Base-by-base conservation (phyloP, 2,888 invertebrate species). In the Phortica okadai region DNA sequence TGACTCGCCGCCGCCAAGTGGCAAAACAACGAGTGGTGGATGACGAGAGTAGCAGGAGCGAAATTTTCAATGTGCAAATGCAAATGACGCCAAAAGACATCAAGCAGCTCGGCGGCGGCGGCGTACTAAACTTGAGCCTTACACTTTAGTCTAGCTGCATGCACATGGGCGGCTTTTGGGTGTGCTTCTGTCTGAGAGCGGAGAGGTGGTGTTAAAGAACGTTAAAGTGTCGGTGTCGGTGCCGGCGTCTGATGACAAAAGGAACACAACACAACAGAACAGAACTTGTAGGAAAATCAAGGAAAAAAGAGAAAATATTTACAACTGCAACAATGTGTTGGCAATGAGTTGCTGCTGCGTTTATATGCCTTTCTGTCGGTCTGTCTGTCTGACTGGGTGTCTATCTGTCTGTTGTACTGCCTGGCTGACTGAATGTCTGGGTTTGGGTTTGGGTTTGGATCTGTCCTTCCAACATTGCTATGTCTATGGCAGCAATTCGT, bases 241-340 rank as follows among this genome's bases (percentile, higher is more conserved):
- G 21, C 7, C 59, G 59, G 16, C 59, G 16, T n/a, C 59, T 59
- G 59, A 59, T n/a, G 59, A 59, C 59, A 59, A 59, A 59, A 21
- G 59, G 16, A 59, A 16, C 2, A 4, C 59, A 21, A n/a, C 59
- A 59, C 14, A 59, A 21, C 59, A 16, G 33, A 21, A 16, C 58
- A n/a, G 21, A 21, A 33, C 33, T 33, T 33, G 33, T 33, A 33
- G 33, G 33, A 33, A 33, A 33, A 33, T 33, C 33, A 33, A 33
- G 33, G 33, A 33, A 33, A 33, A 59, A n/a, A n/a, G 59, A n/a
- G 7, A 59, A 21, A 59, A 59, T 33, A 33, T 33, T 33, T 33
- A 33, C 33, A 14, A 50, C 66, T 66, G 42, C 66, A 11, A 66
- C 66, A 66, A 66, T 66, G 66, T 66, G 66, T 41, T 66, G 66